These are phyloP conservation scores for Lepidurus packardi DNA, from an alignment of 1,140 invertebrate species.

Conservation along the genomic window DNA sequence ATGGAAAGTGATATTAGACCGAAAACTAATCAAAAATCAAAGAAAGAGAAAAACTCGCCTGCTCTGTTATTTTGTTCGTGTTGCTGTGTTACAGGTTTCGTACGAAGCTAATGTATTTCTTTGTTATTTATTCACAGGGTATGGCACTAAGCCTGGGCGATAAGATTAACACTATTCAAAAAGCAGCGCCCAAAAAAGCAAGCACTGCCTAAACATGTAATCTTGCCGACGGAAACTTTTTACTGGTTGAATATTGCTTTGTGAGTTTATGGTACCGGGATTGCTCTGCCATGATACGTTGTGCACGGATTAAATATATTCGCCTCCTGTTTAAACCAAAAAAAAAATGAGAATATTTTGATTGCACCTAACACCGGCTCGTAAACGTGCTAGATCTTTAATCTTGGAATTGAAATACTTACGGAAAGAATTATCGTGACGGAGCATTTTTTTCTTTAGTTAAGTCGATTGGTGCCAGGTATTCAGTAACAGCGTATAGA, in stretches of 20 bases:
- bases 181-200: conserved; percentile 45
- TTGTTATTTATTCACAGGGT: conserved; percentile 54
- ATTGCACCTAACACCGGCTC: too few relatives aligned
- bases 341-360: too few relatives aligned
- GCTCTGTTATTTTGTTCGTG: not conserved
- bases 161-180: conserved; percentile 92
- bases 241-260: conserved; percentile 14
- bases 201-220: conserved; percentile 24
- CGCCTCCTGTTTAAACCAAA: not conserved
- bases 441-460: not conserved
- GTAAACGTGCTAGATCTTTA: too few relatives aligned
- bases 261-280: not conserved
- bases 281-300: conserved; percentile 6
- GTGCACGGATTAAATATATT: not conserved
- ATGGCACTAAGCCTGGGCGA: conserved; percentile 95
- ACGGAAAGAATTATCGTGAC: not conserved
- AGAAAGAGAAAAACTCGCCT: too few relatives aligned
- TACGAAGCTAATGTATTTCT: too few relatives aligned
- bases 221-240: not conserved
- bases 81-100: conserved; percentile 39
- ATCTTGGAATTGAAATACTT: not conserved
- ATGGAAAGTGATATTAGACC: too few relatives aligned
- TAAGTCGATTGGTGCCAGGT: not conserved
- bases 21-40: too few relatives aligned
- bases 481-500: too few relatives aligned